Percentiles rank a stretch among this genome's conserved stretches.
Conservation (phyloP, 30 jellyfish, hydroid and myxozoan genomes). For the Aurelia sp. region DNA sequence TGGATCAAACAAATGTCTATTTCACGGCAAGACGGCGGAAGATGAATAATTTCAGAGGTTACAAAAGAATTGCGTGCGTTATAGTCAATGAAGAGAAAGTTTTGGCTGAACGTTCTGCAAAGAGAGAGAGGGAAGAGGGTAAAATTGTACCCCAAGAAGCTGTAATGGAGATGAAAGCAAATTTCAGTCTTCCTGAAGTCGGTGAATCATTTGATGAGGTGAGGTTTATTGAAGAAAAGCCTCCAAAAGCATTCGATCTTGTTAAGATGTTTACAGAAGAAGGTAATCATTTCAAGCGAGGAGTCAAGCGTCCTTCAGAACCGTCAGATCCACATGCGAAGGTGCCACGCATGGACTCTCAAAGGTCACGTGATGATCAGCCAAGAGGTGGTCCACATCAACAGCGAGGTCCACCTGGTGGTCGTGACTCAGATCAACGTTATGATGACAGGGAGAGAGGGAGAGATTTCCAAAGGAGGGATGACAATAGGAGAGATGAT, state of each 20-base stretch:
- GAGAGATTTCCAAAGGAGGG: neutral
- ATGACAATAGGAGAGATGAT: neutral
- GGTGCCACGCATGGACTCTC: conserved; percentile 35
- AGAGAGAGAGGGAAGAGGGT: conserved; percentile 87
- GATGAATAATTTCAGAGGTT: conserved; percentile 87
- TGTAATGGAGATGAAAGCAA: conserved; percentile 95
- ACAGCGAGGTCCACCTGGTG: conserved; percentile 6
- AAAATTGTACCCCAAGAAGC: conserved; percentile 92
- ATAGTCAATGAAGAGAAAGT: conserved; percentile 73
- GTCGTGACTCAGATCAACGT: neutral
- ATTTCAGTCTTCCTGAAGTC: conserved; percentile 90
- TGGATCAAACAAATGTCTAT: conserved; percentile 98
- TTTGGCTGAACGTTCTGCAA: conserved; percentile 74
- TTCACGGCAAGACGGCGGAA: conserved; percentile 94
- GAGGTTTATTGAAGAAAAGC: conserved; percentile 71
- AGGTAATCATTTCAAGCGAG: conserved; percentile 70
- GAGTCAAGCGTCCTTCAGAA: neutral
- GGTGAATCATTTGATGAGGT: conserved; percentile 98
- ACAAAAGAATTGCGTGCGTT: conserved; percentile 91
- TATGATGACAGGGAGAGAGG: neutral
- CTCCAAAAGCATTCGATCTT: conserved; percentile 73
- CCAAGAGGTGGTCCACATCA: neutral
- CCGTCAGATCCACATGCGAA: conserved; percentile 22
- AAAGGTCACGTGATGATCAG: neutral
- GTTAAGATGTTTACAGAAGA: conserved; percentile 58